These are phyloP conservation scores for Eumacrocentrus americanus DNA, from an alignment of 2,888 invertebrate genomes.

Conservation along the genomic window DNA sequence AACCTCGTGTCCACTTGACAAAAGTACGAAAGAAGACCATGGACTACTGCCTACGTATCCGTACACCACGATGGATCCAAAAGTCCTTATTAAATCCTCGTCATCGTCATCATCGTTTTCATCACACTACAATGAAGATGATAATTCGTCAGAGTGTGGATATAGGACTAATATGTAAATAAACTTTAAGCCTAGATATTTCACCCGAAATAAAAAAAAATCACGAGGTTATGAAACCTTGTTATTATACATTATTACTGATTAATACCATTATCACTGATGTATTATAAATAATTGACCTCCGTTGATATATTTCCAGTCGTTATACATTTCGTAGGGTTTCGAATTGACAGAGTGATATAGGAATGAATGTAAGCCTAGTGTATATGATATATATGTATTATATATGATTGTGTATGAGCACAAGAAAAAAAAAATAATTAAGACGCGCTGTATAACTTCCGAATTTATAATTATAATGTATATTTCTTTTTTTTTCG, in stretches of 20 bases:
- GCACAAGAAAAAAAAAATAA: neutral
- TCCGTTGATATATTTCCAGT: slow-evolving; percentile 17
- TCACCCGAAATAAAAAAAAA: neutral
- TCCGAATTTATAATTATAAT: neutral
- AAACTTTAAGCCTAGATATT: neutral
- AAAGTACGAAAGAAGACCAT: slow-evolving; percentile 1
- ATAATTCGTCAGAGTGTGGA: neutral
- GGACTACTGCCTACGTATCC: slow-evolving; percentile 16
- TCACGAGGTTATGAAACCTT: slow-evolving; percentile 7
- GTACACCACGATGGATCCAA: neutral
- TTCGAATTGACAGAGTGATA: neutral
- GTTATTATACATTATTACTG: neutral
- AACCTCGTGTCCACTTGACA: neutral
- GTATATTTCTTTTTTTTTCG: neutral
- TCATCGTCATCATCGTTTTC: neutral
- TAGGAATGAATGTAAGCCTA: too few species aligned
- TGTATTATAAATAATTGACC: slow-evolving; percentile 9
- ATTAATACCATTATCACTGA: neutral
- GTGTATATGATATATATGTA: neutral
- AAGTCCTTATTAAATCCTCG: neutral
- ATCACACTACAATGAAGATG: neutral
- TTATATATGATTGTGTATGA: neutral
- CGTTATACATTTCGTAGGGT: slow-evolving; percentile 18
- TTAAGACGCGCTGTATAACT: slow-evolving; percentile 15
- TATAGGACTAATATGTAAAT: neutral